These are phyloP conservation scores for Tauraco erythrolophus DNA, from an alignment of 2,113 vertebrate genomes.

Conservation along the genomic window DNA sequence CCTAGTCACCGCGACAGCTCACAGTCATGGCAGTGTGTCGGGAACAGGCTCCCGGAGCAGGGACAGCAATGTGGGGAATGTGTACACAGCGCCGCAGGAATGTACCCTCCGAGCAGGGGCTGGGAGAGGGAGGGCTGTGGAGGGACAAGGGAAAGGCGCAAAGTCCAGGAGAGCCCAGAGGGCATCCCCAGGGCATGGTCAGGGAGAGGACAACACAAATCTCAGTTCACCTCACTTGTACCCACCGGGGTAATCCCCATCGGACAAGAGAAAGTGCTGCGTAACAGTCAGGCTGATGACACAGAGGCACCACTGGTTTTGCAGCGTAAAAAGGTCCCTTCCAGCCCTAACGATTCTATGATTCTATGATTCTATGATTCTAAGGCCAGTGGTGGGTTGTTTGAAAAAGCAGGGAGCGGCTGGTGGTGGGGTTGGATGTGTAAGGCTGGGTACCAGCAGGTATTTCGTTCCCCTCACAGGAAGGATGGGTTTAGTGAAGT, in stretches of 20 bases:
- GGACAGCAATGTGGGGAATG: neutral
- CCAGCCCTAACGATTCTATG: too few species aligned
- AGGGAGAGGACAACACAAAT: neutral
- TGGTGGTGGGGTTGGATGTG: neutral
- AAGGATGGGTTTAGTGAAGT: neutral
- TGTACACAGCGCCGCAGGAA: neutral
- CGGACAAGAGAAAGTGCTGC: neutral
- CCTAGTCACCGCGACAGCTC: neutral
- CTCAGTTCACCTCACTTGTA: accelerated
- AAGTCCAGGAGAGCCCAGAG: neutral
- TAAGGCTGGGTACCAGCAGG: neutral
- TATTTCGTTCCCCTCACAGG: neutral
- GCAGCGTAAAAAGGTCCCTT: accelerated
- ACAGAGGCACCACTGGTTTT: neutral
- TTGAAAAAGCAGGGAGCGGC: neutral
- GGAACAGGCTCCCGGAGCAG: neutral
- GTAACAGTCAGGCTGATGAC: neutral
- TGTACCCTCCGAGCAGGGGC: neutral
- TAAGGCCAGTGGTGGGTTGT: accelerated
- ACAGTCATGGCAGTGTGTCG: accelerated
- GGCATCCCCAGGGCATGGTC: neutral
- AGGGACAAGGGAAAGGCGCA: neutral
- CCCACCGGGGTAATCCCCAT: neutral
- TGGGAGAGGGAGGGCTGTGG: neutral
- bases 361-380: too few species aligned